phyloP scores from a whole-genome alignment of 2,888 invertebrate species.

The Harpalus rufipes region DNA sequence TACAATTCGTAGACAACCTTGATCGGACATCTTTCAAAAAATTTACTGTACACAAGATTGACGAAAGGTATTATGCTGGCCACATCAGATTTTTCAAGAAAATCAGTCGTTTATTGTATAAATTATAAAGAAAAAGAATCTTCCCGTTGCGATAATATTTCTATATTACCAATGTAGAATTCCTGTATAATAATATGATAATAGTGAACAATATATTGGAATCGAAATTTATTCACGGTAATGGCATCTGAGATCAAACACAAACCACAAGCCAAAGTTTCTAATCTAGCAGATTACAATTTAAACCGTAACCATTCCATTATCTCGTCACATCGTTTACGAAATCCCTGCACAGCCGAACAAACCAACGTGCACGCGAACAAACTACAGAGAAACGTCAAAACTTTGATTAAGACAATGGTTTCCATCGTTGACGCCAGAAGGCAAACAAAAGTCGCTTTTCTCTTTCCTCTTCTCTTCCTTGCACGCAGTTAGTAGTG shows the following conservation, averaged over 20 bases:
- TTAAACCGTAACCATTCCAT: slow-evolving; percentile 50
- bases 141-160: no score
- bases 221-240: slow-evolving; percentile 41
- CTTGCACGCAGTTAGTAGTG: slow-evolving; percentile 31
- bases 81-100: no score
- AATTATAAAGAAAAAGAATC: no score
- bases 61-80: no score
- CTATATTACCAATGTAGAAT: no score
- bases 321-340: slow-evolving; percentile 48
- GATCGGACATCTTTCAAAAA: no score
- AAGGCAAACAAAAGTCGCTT: slow-evolving; percentile 58
- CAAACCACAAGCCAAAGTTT: slow-evolving; percentile 42
- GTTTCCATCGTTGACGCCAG: slow-evolving; percentile 70
- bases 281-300: slow-evolving; percentile 55
- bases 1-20: no score
- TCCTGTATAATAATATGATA: neutral
- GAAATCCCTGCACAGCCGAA: slow-evolving; percentile 34
- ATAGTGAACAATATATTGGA: slow-evolving; percentile 2
- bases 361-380: slow-evolving; percentile 51
- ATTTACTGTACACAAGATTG: no score
- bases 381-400: slow-evolving; percentile 68
- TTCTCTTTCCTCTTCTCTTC: slow-evolving; percentile 25
- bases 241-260: slow-evolving; percentile 48
- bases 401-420: slow-evolving; percentile 73
- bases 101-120: no score